These are phyloP conservation scores for Pristis pectinata DNA, from an alignment of 2,797 vertebrate genomes.

Conservation along the genomic window DNA sequence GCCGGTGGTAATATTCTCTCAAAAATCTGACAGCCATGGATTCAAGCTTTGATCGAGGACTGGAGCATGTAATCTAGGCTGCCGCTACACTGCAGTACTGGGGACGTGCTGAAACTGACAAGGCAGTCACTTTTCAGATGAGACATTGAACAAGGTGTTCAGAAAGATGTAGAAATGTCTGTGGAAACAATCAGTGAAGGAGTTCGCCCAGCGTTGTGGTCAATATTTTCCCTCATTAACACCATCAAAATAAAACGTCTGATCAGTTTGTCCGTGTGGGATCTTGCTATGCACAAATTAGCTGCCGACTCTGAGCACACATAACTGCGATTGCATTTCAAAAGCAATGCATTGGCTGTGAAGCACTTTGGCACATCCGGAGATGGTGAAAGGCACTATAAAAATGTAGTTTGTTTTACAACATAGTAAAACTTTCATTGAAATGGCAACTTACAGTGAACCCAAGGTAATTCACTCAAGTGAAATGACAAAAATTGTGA, in stretches of 20 bases:
- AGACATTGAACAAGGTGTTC: background rate
- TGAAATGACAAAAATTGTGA: too few species aligned
- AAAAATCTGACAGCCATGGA: background rate
- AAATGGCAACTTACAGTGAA: too few species aligned
- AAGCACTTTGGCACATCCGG: background rate
- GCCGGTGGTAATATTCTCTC: background rate
- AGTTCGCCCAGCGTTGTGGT: background rate
- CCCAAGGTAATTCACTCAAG: too few species aligned
- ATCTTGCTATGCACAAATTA: background rate
- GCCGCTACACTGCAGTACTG: background rate
- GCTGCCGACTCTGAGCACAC: background rate
- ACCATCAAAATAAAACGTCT: background rate
- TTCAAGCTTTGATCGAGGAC: background rate
- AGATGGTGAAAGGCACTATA: background rate
- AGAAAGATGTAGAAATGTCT: background rate
- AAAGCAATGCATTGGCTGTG: background rate
- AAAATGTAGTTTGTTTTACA: background rate
- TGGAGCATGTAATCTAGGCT: background rate
- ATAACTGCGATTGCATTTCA: background rate
- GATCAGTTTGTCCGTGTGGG: background rate
- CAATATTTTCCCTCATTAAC: background rate
- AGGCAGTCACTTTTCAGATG: background rate
- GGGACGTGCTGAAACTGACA: background rate
- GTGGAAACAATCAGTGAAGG: background rate
- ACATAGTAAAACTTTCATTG: background rate